A percentile compares a stretch with the other conserved stretches of the same genome.
These are phyloP conservation scores for Halcyon senegalensis DNA, from an alignment of 2,113 vertebrate genomes.

Conservation along the genomic window DNA sequence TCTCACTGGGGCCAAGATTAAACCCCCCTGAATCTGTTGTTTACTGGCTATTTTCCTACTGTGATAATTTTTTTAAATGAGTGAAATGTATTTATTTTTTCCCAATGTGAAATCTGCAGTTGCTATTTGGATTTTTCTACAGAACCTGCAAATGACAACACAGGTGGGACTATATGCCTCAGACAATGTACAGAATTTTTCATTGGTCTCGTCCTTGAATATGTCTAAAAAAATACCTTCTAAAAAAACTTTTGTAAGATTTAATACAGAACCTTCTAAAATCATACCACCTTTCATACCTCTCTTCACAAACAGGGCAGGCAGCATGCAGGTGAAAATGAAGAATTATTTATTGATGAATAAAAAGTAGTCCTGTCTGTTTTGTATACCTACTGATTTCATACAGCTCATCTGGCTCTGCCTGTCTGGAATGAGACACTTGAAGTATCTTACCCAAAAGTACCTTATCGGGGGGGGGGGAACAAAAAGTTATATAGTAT, in stretches of 20 bases:
- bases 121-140: slow-evolving; percentile 50
- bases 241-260: slow-evolving; percentile 29
- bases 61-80: slow-evolving; percentile 37
- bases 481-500: background rate
- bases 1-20: slow-evolving; percentile 45
- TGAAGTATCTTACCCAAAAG: background rate
- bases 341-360: background rate
- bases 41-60: slow-evolving; percentile 63
- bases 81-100: slow-evolving; percentile 56
- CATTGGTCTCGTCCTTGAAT: slow-evolving; percentile 6
- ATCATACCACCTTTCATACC: background rate
- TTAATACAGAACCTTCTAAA: background rate
- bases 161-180: slow-evolving; percentile 2
- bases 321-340: background rate
- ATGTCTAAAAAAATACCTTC: background rate
- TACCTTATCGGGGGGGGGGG: background rate
- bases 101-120: slow-evolving; percentile 54
- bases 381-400: background rate
- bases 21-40: slow-evolving; percentile 28
- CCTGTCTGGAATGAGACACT: background rate
- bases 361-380: background rate
- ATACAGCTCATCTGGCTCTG: background rate
- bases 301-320: background rate
- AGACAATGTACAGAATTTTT: slow-evolving; percentile 43
- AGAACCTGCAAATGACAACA: background rate